These are phyloP conservation scores for Cavia aperea DNA, from an alignment of 2,113 vertebrate genomes.

Conservation along the genomic window DNA sequence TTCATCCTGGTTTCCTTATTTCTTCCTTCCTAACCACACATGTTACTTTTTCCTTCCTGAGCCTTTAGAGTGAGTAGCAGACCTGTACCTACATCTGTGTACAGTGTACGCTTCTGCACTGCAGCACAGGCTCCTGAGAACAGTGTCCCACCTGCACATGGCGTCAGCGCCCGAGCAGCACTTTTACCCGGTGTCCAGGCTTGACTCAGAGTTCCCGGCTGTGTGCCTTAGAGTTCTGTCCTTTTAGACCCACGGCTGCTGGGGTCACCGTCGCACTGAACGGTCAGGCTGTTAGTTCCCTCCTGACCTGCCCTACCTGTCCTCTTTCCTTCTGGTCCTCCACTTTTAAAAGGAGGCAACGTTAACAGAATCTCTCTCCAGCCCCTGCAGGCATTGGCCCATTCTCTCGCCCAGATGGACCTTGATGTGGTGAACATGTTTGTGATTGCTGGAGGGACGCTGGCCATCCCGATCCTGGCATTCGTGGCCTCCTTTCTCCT, in stretches of 20 bases:
- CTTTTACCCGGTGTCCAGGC: not conserved
- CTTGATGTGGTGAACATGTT: slow-evolving; percentile 88
- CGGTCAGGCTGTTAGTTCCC: not conserved
- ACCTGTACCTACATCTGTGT: not conserved
- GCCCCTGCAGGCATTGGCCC: slow-evolving; percentile 50
- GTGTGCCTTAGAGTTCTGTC: not conserved
- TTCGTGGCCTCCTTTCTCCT: slow-evolving; percentile 85
- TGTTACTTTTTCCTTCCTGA: not conserved
- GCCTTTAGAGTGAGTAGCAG: not conserved
- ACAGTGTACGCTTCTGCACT: not conserved
- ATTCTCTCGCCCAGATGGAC: slow-evolving; percentile 78
- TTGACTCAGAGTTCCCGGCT: not conserved
- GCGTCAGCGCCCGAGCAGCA: not conserved
- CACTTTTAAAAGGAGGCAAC: not conserved
- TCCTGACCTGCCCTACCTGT: not conserved
- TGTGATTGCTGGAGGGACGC: slow-evolving; percentile 81
- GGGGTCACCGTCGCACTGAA: not conserved
- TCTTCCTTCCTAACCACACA: not conserved
- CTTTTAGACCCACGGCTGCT: not conserved
- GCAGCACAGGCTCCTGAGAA: not conserved
- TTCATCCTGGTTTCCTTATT: not conserved
- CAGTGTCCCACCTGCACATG: not conserved
- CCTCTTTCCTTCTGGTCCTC: slow-evolving; percentile 6
- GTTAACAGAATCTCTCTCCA: slow-evolving; percentile 28
- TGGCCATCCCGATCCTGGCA: slow-evolving; percentile 86